Conservation (phyloP, 2,113 vertebrate genomes). For the Erpornis zantholeuca region DNA sequence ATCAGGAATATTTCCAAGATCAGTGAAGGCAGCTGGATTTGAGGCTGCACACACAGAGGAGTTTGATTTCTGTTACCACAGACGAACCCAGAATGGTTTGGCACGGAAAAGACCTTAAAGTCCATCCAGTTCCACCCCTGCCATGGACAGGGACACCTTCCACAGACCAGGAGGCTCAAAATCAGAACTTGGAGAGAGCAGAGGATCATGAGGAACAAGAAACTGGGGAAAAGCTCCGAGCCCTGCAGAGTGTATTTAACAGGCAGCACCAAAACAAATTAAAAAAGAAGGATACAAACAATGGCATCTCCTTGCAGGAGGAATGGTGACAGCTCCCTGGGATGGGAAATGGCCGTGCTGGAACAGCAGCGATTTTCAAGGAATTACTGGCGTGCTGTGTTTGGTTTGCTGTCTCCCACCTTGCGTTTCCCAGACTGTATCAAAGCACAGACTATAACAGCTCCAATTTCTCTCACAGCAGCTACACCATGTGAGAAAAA, state of each 20-base stretch:
- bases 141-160: not conserved
- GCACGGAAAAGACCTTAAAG: not conserved
- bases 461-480: conserved; percentile 73
- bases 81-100: not conserved
- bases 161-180: not conserved
- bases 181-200: accelerated
- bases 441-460: conserved; percentile 63
- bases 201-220: not conserved
- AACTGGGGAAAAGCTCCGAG: not conserved
- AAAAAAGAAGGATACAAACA: not conserved
- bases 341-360: not conserved
- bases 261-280: not conserved
- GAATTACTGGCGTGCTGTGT: conserved; percentile 68
- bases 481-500: conserved; percentile 63
- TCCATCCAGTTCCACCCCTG: not conserved
- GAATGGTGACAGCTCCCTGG: not conserved
- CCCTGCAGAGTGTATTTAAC: not conserved
- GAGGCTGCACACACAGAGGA: not conserved
- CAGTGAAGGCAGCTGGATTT: not conserved
- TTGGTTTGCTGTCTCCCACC: conserved; percentile 64
- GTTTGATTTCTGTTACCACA: not conserved
- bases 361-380: conserved; percentile 55
- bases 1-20: not conserved
- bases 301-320: not conserved
- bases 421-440: conserved; percentile 69